Evolutionary conservation across 2,113 vertebrate species (phyloP).

Genomic region (Willisornis vidua): DNA sequence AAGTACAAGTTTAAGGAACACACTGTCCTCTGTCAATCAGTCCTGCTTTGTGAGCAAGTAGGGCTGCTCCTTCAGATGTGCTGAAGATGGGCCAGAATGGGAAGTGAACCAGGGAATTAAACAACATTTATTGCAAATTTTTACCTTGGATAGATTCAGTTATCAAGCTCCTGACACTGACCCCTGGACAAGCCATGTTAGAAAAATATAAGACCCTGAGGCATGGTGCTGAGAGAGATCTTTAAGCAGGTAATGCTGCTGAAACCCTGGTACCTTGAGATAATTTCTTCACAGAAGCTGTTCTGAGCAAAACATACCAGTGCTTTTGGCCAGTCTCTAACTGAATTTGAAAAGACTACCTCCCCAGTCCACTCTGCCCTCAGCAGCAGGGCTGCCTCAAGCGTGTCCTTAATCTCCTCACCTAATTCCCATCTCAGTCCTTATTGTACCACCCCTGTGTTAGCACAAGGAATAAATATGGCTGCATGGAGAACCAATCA

Average conservation of each 20-base stretch:
- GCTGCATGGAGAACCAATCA: not conserved
- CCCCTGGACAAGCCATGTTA: rapidly evolving
- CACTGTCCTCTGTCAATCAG: not conserved
- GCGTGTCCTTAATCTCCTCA: not conserved
- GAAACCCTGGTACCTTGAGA: not conserved
- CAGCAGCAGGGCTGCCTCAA: not conserved
- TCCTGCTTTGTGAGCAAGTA: not conserved
- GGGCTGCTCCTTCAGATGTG: not conserved
- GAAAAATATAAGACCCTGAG: not conserved
- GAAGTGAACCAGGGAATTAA: not conserved
- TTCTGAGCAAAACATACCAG: not conserved
- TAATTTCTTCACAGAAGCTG: not conserved
- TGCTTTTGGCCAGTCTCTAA: not conserved
- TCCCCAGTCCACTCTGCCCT: not conserved
- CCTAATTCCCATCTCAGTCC: not conserved
- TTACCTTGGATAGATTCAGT: not conserved
- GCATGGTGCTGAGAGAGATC: not conserved
- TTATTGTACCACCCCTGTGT: not conserved
- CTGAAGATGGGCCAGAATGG: not conserved
- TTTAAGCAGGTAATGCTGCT: not conserved
- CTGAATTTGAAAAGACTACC: not conserved
- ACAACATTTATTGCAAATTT: not conserved
- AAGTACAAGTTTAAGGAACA: not conserved
- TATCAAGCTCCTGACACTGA: not conserved
- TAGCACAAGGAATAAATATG: not conserved